Evolutionary conservation across 2,113 vertebrate genomes (phyloP), one percentile per base, ranked within the genome.

Genomic region (Oncorhynchus clarkii): DNA sequence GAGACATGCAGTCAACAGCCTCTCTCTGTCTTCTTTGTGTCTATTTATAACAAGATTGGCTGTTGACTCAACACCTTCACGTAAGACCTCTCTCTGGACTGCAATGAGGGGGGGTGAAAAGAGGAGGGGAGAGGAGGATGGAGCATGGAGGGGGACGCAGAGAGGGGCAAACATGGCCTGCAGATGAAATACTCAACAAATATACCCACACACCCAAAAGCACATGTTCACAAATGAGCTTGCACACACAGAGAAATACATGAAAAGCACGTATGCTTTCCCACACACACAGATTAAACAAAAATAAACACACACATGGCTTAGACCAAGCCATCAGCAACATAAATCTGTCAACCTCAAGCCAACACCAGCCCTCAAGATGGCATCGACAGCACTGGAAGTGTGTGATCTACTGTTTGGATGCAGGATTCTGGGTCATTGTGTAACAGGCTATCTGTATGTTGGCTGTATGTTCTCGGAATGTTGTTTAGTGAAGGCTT

Each of bases 391-490:
- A 62, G 67, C 20, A 39, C 3, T 24, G 9, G 62, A 29, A 59
- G 22, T 24, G 66, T 31, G 65, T 18, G n/a, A 48, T 27, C 73
- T 66, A 75, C 54, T 62, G 18, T 45, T 45, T 12, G 39, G 39
- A 45, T 2, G 39, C 39, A 45, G 9, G 39, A 45, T 26, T 65
- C 18, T 66, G 29, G 31, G 57, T 64, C 51, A 54, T 3, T 16
- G 16, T 18, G 51, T 54, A 14, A 16, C 51, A 54, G 16, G 51
- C 3, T 4, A 54, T 54, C 13, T 7, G 16, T 86, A 75, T 67
- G 79, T 80, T 22, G 59, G n/a, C 59, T 72, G 51, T 70, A 75
- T 70, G 78, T 79, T 87, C 87, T 88, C 85, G 71, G 12, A 54
- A 54, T 54, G 51, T 54, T 22, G 75, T 70, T 54, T 54, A 54